Evolutionary conservation across 2,113 vertebrate genomes (phyloP), one percentile per base, ranked within the genome.

Genomic region (Psittacara wagleri): DNA sequence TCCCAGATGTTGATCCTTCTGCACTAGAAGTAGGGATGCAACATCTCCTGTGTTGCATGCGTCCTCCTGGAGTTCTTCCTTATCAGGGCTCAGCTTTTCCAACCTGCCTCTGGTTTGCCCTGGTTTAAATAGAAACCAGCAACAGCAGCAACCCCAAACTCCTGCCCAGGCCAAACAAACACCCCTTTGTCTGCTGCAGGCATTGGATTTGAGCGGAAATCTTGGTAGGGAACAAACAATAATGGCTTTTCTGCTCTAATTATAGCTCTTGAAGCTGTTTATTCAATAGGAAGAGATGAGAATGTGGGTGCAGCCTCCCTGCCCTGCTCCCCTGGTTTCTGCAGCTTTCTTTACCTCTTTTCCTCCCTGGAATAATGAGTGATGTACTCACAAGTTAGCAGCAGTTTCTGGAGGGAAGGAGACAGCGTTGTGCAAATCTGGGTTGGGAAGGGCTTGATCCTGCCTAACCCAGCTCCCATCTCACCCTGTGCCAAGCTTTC

Each of bases 211-310:
- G 20, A 41, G 24, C 2, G 13, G 84, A 75, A 95, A 62, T 70
- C 95, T 97, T 35, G 2, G 95, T 94, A 97, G 79, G 80, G 41
- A 94, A 76, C 2, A 12, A 90, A 48, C 66, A 17, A 27, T 90
- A 75, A 95, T 68, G 63, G 27, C 14, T 91, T 90, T 97, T 80
- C 83, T 67, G 46, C 67, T 27, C 79, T 95, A 97, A 97, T 97
- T 97, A 90, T 90, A 95, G 68, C 77, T 93, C 75, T 83, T n/a
- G 44, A 84, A 80, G 72, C 57, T 85, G 61, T 86, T 94, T 94
- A 63, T 95, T 93, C 43, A 44, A 28, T 54, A 64, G 19, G 43
- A 94, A 66, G 12, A 51, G 80, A 37, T 70, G 13, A 86, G 66
- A 91, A 81, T 2, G 3, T 43, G 74, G 77, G 11, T 66, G 68